phyloP scores from a whole-genome alignment of 2,888 invertebrate genomes.

The Caenorhabditis imperialis region DNA sequence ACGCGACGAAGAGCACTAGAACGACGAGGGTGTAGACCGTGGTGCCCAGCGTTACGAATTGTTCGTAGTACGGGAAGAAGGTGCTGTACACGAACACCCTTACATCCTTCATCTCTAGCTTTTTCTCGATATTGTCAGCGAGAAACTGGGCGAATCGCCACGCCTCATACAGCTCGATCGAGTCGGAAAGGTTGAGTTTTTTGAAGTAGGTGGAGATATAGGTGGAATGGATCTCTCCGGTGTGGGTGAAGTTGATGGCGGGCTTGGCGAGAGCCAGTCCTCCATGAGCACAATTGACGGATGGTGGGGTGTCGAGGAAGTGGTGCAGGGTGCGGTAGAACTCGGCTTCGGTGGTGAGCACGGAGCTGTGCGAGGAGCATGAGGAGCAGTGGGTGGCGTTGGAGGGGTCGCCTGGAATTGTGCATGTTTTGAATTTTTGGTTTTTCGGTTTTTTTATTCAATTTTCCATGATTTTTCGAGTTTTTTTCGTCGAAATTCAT shows the following conservation, averaged over 20 bases:
- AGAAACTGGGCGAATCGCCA: conserved; percentile 31
- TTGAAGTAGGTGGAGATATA: conserved; percentile 42
- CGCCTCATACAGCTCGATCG: conserved; percentile 31
- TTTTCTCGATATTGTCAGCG: conserved; percentile 12
- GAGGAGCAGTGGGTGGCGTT: conserved; percentile 22
- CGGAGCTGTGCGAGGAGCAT: conserved; percentile 5
- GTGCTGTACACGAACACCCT: conserved; percentile 31
- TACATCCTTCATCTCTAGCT: neutral
- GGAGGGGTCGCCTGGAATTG: conserved; percentile 26
- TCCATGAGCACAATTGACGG: conserved; percentile 31
- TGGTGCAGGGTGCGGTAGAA: conserved; percentile 34
- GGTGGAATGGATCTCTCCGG: conserved; percentile 9
- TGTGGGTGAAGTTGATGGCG: conserved; percentile 15
- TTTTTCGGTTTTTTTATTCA: no score
- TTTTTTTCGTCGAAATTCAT: no score
- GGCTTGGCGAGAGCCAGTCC: conserved; percentile 17
- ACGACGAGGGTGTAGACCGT: conserved; percentile 29
- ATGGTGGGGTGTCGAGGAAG: conserved; percentile 22
- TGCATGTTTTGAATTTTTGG: no score
- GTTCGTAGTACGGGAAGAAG: conserved; percentile 49
- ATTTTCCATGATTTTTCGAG: no score
- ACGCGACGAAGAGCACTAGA: conserved; percentile 32
- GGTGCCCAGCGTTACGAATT: conserved; percentile 20
- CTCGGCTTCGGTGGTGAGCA: conserved; percentile 1
- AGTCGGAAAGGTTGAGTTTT: conserved; percentile 35